A percentile compares a stretch with the other conserved stretches of the same genome.
Conservation (phyloP, 1,140 invertebrate species). For the Penaeus indicus region DNA sequence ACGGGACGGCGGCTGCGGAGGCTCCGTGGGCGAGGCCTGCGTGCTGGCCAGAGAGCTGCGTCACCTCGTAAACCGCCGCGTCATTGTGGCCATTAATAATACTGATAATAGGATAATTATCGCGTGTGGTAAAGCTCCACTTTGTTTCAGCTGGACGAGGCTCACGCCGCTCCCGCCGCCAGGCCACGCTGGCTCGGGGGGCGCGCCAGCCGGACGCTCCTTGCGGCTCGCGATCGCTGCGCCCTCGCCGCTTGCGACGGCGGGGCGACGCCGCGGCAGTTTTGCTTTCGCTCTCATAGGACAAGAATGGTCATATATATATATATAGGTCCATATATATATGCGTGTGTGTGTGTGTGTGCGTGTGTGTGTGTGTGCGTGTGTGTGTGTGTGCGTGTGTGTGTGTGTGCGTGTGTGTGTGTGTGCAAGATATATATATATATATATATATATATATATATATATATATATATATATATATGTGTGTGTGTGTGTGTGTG, state of each 20-base stretch:
- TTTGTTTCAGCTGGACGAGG: slow-evolving; percentile 23
- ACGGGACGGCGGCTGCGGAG: no score
- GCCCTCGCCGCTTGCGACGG: no score
- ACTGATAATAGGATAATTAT: slow-evolving; percentile 57
- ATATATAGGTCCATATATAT: not conserved
- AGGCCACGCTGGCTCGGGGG: no score
- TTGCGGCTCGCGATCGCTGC: no score
- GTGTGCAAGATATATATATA: no score
- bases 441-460: no score
- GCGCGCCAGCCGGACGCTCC: no score
- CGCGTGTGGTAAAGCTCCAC: not conserved
- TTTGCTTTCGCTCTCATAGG: no score
- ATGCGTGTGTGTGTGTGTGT: not conserved
- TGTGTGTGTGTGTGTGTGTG: not conserved
- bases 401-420: no score
- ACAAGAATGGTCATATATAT: not conserved
- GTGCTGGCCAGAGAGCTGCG: not conserved
- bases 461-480: not conserved
- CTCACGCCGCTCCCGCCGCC: no score
- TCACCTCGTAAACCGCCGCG: slow-evolving; percentile 36
- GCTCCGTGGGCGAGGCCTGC: no score
- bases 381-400: not conserved
- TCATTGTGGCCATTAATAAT: slow-evolving; percentile 53
- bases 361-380: not conserved
- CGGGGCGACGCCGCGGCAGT: no score